Base-by-base conservation (phyloP, 2,113 vertebrate species). In the Cervus canadensis region DNA sequence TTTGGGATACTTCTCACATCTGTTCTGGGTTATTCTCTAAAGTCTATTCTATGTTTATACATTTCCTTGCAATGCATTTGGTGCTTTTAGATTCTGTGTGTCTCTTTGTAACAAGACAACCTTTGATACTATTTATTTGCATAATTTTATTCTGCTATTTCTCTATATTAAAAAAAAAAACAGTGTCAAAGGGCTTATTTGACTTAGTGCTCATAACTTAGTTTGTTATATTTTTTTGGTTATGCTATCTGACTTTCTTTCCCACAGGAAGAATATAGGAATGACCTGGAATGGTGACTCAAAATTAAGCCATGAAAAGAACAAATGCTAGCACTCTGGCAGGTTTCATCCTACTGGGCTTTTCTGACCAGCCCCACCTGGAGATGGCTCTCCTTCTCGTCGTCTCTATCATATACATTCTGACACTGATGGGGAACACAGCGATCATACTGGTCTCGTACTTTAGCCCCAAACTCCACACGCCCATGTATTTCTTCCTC, bases 401-500 rank as follows among this genome's bases (percentile, higher is more conserved):
- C 2, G 1, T 71, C n/a, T 71, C 64, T 71, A 21, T 71, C n/a
- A 36, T 71, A 36, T 71, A 36, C n/a, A 21, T 71, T 36, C n/a
- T 71, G n/a, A 97, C 59, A 2, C 21, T 97, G 30, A 6, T 81
- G 30, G 84, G 94, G 36, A 97, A 97, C 52, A 89, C 78, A 56
- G 26, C 16, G 0, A 94, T 97, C 64, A 92, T 94, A 16, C 10
- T 92, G 21, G 57, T 89, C 36, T 94, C 79, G 1, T 62, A 89
- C 30, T 48, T 97, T 16, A 52, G 43, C 26, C 71, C 88, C 52
- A 95, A 94, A n/a, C 88, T 97, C 76, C 87, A 89, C 59, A 92
- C 54, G 1, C 91, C 84, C 88, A 95, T 92, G 91, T 97, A 94
- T 36, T 95, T 95, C 91, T 95, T 95, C 59, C 91, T 95, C 2